phyloP scores from a whole-genome alignment of 2,113 vertebrate genomes.

The Gambusia holbrooki region DNA sequence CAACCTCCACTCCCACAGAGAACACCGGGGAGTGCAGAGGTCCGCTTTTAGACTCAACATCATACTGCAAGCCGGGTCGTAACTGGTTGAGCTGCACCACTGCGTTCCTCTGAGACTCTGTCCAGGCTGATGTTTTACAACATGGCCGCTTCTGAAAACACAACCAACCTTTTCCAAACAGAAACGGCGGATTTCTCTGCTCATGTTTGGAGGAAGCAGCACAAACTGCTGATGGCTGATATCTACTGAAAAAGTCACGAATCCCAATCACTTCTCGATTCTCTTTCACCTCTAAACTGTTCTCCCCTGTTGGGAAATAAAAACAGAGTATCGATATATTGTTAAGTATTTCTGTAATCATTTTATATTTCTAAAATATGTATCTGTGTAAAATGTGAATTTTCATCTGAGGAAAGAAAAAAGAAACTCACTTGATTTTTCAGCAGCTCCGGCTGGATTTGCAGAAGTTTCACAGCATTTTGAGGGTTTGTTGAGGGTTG shows the following conservation, averaged over 20 bases:
- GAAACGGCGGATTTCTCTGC: constrained; percentile 33
- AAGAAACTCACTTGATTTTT: constrained; percentile 41
- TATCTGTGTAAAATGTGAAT: neutral
- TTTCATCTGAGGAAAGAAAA: neutral
- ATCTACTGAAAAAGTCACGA: constrained; percentile 2
- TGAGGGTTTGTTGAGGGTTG: constrained; percentile 29
- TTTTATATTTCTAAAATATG: neutral
- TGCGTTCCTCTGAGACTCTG: constrained; percentile 87
- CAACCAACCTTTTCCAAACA: constrained; percentile 34
- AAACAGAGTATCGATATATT: neutral
- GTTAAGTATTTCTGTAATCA: neutral
- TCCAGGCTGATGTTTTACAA: constrained; percentile 84
- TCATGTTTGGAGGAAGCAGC: neutral
- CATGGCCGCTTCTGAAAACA: constrained; percentile 79
- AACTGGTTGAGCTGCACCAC: constrained; percentile 93
- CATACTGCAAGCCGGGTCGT: constrained; percentile 88
- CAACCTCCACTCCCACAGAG: constrained; percentile 89
- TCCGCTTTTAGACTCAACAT: constrained; percentile 86
- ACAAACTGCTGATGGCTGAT: constrained; percentile 38
- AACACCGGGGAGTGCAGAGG: constrained; percentile 91
- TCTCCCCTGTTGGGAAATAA: constrained; percentile 35
- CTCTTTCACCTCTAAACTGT: constrained; percentile 58
- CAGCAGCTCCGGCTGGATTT: constrained; percentile 39
- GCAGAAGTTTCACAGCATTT: constrained; percentile 24
- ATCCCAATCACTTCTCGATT: constrained; percentile 33